Percentiles rank a stretch among this genome's conserved stretches.
Conservation (phyloP, 2,888 invertebrate genomes). For the Galerucella nymphaeae region DNA sequence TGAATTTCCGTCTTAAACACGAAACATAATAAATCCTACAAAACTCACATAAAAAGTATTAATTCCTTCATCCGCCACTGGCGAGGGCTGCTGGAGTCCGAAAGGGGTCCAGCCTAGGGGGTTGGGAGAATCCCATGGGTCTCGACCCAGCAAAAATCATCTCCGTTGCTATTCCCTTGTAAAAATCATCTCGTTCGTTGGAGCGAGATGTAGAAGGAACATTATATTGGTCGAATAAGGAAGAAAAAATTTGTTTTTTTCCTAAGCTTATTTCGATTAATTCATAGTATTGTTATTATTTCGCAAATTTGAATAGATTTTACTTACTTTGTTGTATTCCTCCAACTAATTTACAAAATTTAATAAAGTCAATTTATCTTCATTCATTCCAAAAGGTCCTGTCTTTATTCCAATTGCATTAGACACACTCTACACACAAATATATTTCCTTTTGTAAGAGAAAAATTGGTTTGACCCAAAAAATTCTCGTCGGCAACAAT, state of each 20-base stretch:
- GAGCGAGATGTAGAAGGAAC: slow-evolving; percentile 38
- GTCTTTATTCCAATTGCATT: too few species aligned
- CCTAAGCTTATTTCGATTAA: slow-evolving; percentile 5
- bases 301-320: neutral
- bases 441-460: too few species aligned
- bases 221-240: slow-evolving; percentile 26
- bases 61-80: slow-evolving; percentile 43
- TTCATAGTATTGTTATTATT: neutral
- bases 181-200: slow-evolving; percentile 49
- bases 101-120: slow-evolving; percentile 49
- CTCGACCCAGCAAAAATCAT: slow-evolving; percentile 55
- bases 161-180: slow-evolving; percentile 51
- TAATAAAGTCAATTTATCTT: too few species aligned
- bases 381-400: too few species aligned
- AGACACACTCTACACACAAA: too few species aligned
- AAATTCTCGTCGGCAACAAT: slow-evolving; percentile 7
- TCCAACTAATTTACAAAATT: too few species aligned
- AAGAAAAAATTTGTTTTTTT: slow-evolving; percentile 33
- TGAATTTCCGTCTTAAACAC: slow-evolving; percentile 8
- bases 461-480: slow-evolving; percentile 28
- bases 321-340: too few species aligned
- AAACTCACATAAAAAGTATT: slow-evolving; percentile 41
- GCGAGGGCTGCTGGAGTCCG: slow-evolving; percentile 44
- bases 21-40: slow-evolving; percentile 1
- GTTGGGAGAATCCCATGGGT: slow-evolving; percentile 43